phyloP scores from a whole-genome alignment of 2,888 invertebrate genomes.

The Junonia oenone region DNA sequence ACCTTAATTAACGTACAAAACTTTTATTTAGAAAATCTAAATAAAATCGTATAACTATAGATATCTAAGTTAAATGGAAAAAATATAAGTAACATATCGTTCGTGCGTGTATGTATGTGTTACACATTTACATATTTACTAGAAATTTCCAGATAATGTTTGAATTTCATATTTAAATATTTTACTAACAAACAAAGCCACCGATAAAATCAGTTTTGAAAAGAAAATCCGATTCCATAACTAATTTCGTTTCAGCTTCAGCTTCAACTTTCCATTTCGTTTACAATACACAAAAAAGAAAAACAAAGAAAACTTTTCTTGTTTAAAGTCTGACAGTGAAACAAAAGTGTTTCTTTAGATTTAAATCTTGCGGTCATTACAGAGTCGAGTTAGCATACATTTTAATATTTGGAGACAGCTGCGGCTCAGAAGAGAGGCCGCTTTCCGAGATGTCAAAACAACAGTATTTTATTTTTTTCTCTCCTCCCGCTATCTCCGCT shows the following conservation, averaged over 20 bases:
- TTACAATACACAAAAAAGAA: slow-evolving; percentile 21
- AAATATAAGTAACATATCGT: too few relatives aligned
- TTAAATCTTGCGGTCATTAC: slow-evolving; percentile 64
- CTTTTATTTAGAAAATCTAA: too few relatives aligned
- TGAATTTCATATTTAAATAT: neutral
- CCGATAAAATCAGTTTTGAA: neutral
- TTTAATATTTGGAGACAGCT: slow-evolving; percentile 36
- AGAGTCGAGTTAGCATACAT: slow-evolving; percentile 62
- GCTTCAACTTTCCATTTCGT: slow-evolving; percentile 17
- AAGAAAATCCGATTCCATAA: neutral
- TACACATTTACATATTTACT: too few relatives aligned
- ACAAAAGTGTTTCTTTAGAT: slow-evolving; percentile 52
- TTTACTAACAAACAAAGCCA: neutral
- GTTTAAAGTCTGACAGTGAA: slow-evolving; percentile 47
- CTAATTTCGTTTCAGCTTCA: slow-evolving; percentile 2
- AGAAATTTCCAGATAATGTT: too few relatives aligned
- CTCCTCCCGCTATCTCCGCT: slow-evolving; percentile 33
- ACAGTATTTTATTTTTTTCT: slow-evolving; percentile 40
- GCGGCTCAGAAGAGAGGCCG: slow-evolving; percentile 20
- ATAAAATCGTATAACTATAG: too few relatives aligned
- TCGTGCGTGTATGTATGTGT: too few relatives aligned
- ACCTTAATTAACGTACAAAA: too few relatives aligned
- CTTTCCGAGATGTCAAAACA: slow-evolving; percentile 5
- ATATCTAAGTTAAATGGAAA: too few relatives aligned
- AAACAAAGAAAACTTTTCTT: slow-evolving; percentile 48